Evolutionary conservation across 2,888 invertebrate species (phyloP).

Genomic region (Drosophila mettleri): DNA sequence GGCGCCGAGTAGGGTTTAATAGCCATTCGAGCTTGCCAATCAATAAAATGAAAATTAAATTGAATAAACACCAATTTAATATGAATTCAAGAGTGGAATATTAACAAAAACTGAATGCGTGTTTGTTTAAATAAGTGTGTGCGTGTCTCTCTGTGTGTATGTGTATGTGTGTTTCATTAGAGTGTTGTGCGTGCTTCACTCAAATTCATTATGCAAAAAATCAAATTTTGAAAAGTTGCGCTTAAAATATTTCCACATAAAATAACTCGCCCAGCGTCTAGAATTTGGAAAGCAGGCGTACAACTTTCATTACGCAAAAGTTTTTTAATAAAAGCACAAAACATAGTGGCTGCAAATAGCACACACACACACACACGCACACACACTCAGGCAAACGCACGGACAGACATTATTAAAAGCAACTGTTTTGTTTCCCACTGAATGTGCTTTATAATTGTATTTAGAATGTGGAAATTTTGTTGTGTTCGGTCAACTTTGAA

Average conservation of each 20-base stretch:
- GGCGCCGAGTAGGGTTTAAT: constrained; percentile 9
- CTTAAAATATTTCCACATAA: constrained; percentile 57
- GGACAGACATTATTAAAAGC: constrained; percentile 55
- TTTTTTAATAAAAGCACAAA: constrained; percentile 78
- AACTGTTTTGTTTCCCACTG: constrained; percentile 54
- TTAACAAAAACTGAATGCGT: constrained; percentile 4
- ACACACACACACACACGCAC: constrained; percentile 16
- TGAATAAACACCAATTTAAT: constrained; percentile 22
- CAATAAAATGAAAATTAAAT: constrained; percentile 52
- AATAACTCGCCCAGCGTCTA: constrained; percentile 58
- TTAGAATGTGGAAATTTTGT: constrained; percentile 36
- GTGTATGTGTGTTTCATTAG: constrained; percentile 12
- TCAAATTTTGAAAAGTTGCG: constrained; percentile 43
- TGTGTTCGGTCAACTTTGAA: constrained; percentile 35
- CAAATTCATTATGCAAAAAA: constrained; percentile 42
- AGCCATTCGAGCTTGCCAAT: constrained; percentile 25
- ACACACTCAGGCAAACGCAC: constrained; percentile 18
- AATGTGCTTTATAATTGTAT: constrained; percentile 42
- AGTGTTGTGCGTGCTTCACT: constrained; percentile 13
- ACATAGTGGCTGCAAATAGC: constrained; percentile 55
- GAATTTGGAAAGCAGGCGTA: constrained; percentile 62
- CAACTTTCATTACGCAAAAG: constrained; percentile 77
- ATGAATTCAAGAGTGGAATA: neutral
- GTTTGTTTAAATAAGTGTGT: constrained; percentile 4
- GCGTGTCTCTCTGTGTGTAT: neutral